Percentiles rank a stretch among this genome's conserved stretches.
These are phyloP conservation scores for Ptychoptera albimana DNA, from an alignment of 2,888 invertebrate species.

Conservation along the genomic window DNA sequence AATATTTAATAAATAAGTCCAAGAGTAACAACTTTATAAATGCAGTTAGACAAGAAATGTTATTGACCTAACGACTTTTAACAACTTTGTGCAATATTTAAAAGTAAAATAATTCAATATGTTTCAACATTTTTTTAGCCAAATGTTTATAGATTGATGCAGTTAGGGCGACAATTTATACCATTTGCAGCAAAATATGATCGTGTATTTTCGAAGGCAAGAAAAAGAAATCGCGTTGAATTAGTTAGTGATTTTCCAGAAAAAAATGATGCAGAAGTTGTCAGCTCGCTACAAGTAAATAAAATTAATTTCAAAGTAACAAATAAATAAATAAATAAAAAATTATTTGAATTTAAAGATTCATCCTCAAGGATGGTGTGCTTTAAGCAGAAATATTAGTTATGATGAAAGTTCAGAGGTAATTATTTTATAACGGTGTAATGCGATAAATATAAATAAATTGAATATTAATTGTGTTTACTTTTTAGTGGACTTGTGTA, in stretches of 20 bases:
- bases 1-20: no score
- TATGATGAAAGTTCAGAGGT: conserved; percentile 75
- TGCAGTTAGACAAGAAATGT: no score
- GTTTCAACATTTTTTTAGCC: conserved; percentile 42
- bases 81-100: no score
- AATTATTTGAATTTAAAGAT: conserved; percentile 36
- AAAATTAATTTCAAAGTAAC: background rate
- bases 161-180: conserved; percentile 65
- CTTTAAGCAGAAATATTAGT: conserved; percentile 74
- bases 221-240: conserved; percentile 72
- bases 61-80: no score
- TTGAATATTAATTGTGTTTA: conserved; percentile 4
- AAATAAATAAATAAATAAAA: background rate
- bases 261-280: conserved; percentile 75
- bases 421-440: conserved; percentile 8
- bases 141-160: conserved; percentile 77
- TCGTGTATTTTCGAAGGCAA: conserved; percentile 56
- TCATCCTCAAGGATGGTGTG: conserved; percentile 83
- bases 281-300: conserved; percentile 63
- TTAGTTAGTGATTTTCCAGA: conserved; percentile 80
- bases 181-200: conserved; percentile 68
- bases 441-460: background rate
- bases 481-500: conserved; percentile 73
- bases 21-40: no score
- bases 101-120: conserved; percentile 2